Evolutionary conservation across 2,113 vertebrate genomes (phyloP).

Genomic region (Carassius auratus): DNA sequence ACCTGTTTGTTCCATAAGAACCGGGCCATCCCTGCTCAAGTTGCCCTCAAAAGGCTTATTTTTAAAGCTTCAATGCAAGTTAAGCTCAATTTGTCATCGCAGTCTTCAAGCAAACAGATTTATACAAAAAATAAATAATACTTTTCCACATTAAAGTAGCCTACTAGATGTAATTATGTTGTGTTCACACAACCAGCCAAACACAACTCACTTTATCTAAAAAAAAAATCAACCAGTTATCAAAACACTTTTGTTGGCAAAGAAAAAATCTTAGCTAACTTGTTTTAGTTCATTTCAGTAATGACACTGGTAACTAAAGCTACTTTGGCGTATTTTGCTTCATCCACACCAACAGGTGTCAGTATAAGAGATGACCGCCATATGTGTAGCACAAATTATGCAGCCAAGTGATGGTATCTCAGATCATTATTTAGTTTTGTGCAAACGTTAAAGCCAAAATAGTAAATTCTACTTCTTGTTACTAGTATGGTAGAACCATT

Average conservation of each 20-base stretch:
- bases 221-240: not conserved
- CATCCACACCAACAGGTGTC: not conserved
- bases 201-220: not conserved
- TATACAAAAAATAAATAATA: not conserved
- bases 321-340: not conserved
- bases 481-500: too few species aligned
- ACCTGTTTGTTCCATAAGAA: not conserved
- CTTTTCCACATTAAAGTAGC: not conserved
- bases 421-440: too few species aligned
- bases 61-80: not conserved
- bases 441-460: too few species aligned
- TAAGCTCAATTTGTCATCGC: not conserved
- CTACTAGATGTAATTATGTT: not conserved
- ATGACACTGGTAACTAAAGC: not conserved
- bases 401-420: too few species aligned
- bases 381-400: too few species aligned
- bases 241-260: not conserved
- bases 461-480: too few species aligned
- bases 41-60: not conserved
- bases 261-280: not conserved
- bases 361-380: too few species aligned
- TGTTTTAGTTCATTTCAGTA: not conserved
- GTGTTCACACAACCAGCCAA: not conserved
- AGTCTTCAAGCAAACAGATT: not conserved
- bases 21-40: not conserved